These are phyloP conservation scores for Hydrotaea diabolus DNA, from an alignment of 2,888 invertebrate genomes.

Conservation along the genomic window DNA sequence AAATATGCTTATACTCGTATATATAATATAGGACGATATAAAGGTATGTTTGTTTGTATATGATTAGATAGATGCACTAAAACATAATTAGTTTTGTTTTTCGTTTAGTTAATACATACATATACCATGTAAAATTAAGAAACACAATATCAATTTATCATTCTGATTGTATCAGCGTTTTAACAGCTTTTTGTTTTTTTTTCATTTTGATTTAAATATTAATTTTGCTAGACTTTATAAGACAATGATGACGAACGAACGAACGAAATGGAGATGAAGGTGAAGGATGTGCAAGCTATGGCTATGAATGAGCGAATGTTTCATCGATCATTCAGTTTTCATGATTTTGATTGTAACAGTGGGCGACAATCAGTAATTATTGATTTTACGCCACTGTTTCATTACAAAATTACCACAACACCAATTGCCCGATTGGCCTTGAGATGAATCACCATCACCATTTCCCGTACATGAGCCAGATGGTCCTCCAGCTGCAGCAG, in stretches of 20 bases:
- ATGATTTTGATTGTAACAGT: conserved; percentile 60
- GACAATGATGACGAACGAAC: background rate
- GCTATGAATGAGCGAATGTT: conserved; percentile 4
- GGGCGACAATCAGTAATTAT: conserved; percentile 83
- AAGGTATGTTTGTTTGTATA: background rate
- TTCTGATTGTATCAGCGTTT: conserved; percentile 63
- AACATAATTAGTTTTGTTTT: conserved; percentile 6
- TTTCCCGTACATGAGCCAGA: conserved; percentile 42
- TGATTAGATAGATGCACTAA: conserved; percentile 12
- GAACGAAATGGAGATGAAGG: conserved; percentile 25
- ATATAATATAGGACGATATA: background rate
- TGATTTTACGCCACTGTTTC: conserved; percentile 88
- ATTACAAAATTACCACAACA: conserved; percentile 90
- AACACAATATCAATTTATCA: conserved; percentile 33
- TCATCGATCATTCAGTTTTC: conserved; percentile 58
- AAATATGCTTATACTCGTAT: background rate
- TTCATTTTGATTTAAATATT: conserved; percentile 36
- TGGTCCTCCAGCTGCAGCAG: background rate
- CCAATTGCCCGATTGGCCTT: conserved; percentile 83
- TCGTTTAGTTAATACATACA: background rate
- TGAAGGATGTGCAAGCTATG: conserved; percentile 49
- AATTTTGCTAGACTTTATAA: conserved; percentile 27
- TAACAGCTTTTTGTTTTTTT: conserved; percentile 57
- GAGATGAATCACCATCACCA: conserved; percentile 73
- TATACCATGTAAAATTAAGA: conserved; percentile 4